A percentile compares a stretch with the other conserved stretches of the same genome.
Evolutionary conservation across 2,797 vertebrate species (phyloP).

Genomic region (Valencia hispanica): DNA sequence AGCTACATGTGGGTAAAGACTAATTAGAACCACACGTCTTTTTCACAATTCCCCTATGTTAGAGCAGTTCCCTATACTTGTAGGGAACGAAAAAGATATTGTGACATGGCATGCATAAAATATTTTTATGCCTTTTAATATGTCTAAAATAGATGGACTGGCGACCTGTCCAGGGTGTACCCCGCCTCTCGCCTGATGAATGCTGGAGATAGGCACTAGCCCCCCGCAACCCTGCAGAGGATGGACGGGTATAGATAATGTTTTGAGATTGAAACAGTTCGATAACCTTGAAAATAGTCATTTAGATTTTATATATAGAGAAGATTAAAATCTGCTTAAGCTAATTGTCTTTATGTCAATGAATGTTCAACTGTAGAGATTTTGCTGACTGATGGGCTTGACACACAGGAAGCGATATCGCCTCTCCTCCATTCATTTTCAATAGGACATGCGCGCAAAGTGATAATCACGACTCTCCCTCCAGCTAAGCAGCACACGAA

Average conservation of each 20-base stretch:
- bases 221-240: too few species aligned
- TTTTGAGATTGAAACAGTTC: neutral
- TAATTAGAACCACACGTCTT: constrained; percentile 62
- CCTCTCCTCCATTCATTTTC: too few species aligned
- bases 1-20: constrained; percentile 60
- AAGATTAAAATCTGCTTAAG: neutral
- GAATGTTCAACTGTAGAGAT: neutral
- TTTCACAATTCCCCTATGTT: neutral
- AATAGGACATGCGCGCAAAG: too few species aligned
- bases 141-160: neutral
- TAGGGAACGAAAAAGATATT: constrained; percentile 58
- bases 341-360: neutral
- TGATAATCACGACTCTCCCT: too few species aligned
- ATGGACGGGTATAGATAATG: too few species aligned
- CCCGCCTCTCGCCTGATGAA: too few species aligned
- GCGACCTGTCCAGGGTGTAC: too few species aligned
- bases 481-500: too few species aligned
- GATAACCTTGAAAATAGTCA: neutral
- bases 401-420: too few species aligned
- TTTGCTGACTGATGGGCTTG: too few species aligned
- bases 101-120: constrained; percentile 52
- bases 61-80: constrained; percentile 39
- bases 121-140: constrained; percentile 15
- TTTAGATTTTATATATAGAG: neutral
- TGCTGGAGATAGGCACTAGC: too few species aligned